These are phyloP conservation scores for Grallaria varia DNA, from an alignment of 2,113 vertebrate genomes.

Conservation along the genomic window DNA sequence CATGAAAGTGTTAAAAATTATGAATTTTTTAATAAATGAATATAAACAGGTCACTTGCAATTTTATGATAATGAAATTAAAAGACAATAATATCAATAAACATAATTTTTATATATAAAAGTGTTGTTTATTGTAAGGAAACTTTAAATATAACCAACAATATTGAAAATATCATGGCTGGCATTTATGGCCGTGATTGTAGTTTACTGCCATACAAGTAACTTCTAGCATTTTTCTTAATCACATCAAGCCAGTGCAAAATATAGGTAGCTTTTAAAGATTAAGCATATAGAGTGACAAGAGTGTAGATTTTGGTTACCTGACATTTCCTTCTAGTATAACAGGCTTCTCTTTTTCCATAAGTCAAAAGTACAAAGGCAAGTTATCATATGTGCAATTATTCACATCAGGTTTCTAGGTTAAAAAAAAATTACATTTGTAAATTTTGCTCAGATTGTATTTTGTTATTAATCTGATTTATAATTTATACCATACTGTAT, in stretches of 20 bases:
- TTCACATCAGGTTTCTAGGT: conserved; percentile 40
- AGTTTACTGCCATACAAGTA: conserved; percentile 73
- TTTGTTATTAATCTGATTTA: conserved; percentile 11
- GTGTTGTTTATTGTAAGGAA: conserved; percentile 93
- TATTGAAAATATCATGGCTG: conserved; percentile 80
- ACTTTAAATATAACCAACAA: conserved; percentile 87
- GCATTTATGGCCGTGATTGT: conserved; percentile 77
- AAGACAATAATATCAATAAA: conserved; percentile 14
- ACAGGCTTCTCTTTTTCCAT: conserved; percentile 56
- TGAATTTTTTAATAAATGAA: not conserved
- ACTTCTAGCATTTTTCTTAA: conserved; percentile 73
- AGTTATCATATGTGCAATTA: conserved; percentile 53
- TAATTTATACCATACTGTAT: conserved; percentile 61
- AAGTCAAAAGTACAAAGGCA: conserved; percentile 62
- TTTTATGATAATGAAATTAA: not conserved
- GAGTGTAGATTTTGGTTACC: conserved; percentile 26
- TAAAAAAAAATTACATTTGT: conserved; percentile 36
- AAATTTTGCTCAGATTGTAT: conserved; percentile 49
- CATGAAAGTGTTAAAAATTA: not conserved
- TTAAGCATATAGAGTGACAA: conserved; percentile 65
- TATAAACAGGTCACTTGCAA: conserved; percentile 10
- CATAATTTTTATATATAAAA: conserved; percentile 79
- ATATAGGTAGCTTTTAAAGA: conserved; percentile 67
- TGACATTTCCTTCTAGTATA: conserved; percentile 55
- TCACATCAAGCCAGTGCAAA: conserved; percentile 76